These are phyloP conservation scores for Philopedon plagiatum DNA, from an alignment of 2,888 invertebrate species.

Conservation along the genomic window DNA sequence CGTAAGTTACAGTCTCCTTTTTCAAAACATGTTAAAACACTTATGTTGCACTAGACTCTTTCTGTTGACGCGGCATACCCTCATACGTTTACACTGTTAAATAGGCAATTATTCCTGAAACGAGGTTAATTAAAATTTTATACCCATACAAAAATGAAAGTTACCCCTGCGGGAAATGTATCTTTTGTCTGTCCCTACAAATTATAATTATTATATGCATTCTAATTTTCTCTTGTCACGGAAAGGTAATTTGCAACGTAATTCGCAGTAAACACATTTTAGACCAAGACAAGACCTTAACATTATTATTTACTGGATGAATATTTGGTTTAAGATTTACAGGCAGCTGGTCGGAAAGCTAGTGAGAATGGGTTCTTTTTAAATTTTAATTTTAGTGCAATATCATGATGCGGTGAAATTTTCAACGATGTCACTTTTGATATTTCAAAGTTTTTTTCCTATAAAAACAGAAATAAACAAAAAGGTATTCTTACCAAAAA, in stretches of 20 bases:
- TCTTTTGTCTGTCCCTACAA: slow-evolving; percentile 19
- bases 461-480: too few relatives aligned
- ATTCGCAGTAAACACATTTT: slow-evolving; percentile 14
- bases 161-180: slow-evolving; percentile 22
- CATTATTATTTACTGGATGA: not conserved
- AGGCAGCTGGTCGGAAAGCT: not conserved
- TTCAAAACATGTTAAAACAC: too few relatives aligned
- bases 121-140: slow-evolving; percentile 7
- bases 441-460: too few relatives aligned
- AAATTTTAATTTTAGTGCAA: too few relatives aligned
- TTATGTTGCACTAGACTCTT: too few relatives aligned
- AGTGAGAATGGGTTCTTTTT: too few relatives aligned
- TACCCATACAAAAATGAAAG: not conserved
- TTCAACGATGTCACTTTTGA: too few relatives aligned
- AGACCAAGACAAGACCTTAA: not conserved
- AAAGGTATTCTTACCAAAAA: too few relatives aligned
- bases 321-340: not conserved
- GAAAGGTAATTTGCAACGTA: slow-evolving; percentile 25
- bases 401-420: too few relatives aligned
- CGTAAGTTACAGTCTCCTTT: too few relatives aligned
- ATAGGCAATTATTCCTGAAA: not conserved
- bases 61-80: too few relatives aligned
- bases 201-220: slow-evolving; percentile 35
- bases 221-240: slow-evolving; percentile 34
- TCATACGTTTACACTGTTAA: not conserved